Conservation (phyloP, 2,797 vertebrate species). For the Falco berigora region DNA sequence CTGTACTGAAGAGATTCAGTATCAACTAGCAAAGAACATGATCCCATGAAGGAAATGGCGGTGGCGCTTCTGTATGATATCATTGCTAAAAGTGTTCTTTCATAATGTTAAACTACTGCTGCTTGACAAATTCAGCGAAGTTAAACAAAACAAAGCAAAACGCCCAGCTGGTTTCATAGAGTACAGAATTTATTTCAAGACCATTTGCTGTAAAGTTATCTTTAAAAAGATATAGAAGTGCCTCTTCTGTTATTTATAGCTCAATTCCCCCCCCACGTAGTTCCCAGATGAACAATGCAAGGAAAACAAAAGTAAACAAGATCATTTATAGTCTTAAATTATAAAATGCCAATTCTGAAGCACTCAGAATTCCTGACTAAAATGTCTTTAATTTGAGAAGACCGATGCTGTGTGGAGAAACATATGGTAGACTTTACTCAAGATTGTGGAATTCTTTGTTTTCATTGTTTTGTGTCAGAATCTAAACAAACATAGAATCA, state of each 20-base stretch:
- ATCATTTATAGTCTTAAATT: neutral
- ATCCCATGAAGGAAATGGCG: neutral
- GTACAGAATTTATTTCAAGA: neutral
- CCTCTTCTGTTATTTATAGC: neutral
- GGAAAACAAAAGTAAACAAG: neutral
- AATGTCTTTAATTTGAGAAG: neutral
- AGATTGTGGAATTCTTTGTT: neutral
- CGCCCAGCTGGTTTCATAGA: neutral
- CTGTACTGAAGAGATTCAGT: neutral
- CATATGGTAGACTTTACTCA: neutral
- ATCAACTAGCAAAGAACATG: neutral
- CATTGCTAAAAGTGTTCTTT: neutral
- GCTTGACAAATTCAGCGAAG: neutral
- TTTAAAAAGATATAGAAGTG: neutral
- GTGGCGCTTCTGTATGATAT: neutral
- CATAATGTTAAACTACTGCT: neutral
- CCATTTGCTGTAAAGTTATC: neutral
- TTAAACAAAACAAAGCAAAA: neutral
- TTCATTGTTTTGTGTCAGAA: neutral
- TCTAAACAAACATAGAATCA: neutral
- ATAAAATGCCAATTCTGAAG: neutral
- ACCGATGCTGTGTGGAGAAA: neutral
- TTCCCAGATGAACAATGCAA: neutral
- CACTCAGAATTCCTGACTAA: neutral
- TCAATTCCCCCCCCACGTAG: neutral